phyloP scores from a whole-genome alignment of 2,113 vertebrate species.

The Archocentrus centrarchus region DNA sequence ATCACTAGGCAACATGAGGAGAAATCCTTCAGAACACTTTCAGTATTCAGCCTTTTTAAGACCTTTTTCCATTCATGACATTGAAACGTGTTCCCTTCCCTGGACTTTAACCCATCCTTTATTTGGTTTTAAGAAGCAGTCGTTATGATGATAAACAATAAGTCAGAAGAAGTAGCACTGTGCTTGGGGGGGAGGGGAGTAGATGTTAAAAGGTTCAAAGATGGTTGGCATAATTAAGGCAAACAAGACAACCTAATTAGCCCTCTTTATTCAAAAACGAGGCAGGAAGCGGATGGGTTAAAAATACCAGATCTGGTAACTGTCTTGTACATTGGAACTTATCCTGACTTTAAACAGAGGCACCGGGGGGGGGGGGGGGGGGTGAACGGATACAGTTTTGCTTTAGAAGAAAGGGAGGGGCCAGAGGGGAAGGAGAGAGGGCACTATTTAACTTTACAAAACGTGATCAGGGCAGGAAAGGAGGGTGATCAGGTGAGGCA shows the following conservation, averaged over 20 bases:
- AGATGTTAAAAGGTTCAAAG: constrained; percentile 21
- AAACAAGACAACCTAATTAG: constrained; percentile 70
- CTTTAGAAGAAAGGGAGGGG: constrained; percentile 32
- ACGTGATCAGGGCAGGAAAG: neutral
- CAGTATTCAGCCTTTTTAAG: constrained; percentile 61
- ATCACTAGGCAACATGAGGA: constrained; percentile 67
- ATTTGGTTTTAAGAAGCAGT: constrained; percentile 77
- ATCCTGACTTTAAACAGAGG: constrained; percentile 63
- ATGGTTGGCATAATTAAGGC: constrained; percentile 70
- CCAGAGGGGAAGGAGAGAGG: constrained; percentile 13
- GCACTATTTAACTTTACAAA: constrained; percentile 45
- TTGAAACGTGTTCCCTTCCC: constrained; percentile 68
- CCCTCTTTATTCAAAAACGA: constrained; percentile 61
- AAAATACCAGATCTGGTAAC: constrained; percentile 62
- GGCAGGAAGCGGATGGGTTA: constrained; percentile 64
- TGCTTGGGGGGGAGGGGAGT: neutral
- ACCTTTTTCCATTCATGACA: constrained; percentile 57
- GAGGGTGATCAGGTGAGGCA: constrained; percentile 11
- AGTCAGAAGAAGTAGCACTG: constrained; percentile 39
- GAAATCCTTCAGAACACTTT: constrained; percentile 73
- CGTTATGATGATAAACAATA: constrained; percentile 50
- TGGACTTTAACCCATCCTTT: constrained; percentile 71
- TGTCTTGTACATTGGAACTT: constrained; percentile 36
- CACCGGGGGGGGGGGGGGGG: constrained; percentile 21
- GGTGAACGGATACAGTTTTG: neutral